Base-by-base conservation (phyloP, 2,797 vertebrate species). In the Ciconia nigra region DNA sequence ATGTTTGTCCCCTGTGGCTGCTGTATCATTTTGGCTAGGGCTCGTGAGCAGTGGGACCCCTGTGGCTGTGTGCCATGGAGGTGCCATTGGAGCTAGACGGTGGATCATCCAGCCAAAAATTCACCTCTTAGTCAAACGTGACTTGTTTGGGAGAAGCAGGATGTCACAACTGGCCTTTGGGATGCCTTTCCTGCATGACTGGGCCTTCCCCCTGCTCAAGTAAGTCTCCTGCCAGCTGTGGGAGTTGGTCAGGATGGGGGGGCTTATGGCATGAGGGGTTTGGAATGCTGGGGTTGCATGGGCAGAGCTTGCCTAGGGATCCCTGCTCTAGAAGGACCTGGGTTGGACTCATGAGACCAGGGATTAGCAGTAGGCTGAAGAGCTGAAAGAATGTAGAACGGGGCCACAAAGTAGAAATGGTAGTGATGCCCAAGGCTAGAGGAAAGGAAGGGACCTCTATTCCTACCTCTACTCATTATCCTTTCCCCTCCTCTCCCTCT, bases 81-180 rank as follows among this genome's bases (percentile, higher is more conserved):
- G 28, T 55, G 52, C 22, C 25, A 6, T 5, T 37, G 37, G 35
- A 49, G 51, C 1, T 20, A 46, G n/a, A 31, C 1, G 1, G 77
- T 44, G 62, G 39, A 20, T 49, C 37, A 31, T 28, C 46, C 63
- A 63, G 19, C 29, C 46, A 18, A 71, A 92, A 76, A 0, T 10
- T n/a, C 67, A 7, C 26, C 28, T 58, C 55, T 49, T n/a, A 8
- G 26, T 25, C 46, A 52, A 33, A 28, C 3, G 1, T 0, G 0
- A 5, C 39, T 20, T 0, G 0, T 87, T 1, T 31, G 47, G 74
- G 61, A 70, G 70, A 54, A n/a, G 54, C 5, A 14, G 47, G n/a
- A 20, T 15, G 47, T 20, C 59, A 28, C 25, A 41, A 1, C 8
- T 44, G 35, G 26, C 25, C 29, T 21, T 76, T 44, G 59, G 54